Base-by-base conservation (phyloP, 2,797 vertebrate genomes). In the Tinamus major region DNA sequence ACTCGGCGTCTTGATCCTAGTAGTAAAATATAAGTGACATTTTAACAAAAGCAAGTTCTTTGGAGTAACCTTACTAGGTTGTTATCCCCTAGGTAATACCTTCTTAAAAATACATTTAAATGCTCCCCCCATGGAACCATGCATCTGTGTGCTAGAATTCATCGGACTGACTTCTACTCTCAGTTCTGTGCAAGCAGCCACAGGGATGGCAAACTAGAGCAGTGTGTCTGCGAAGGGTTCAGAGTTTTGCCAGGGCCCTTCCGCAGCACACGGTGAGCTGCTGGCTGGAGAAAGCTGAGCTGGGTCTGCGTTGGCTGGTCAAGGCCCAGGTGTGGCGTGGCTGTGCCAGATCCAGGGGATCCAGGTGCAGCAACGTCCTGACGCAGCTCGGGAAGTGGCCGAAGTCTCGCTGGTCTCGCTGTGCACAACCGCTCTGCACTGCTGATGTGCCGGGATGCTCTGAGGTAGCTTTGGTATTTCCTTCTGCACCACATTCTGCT, bases 11-110 rank as follows among this genome's bases (percentile, higher is more conserved):
- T 93, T 92, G 89, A 93, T 94, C 84, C 69, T 86, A 55, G 59
- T 75, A 92, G 88, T 63, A 91, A 96, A 96, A 86, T 89, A 19
- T 46, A 94, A 93, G 88, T 85, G 75, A 67, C 53, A 21, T 88
- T 96, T 96, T 94, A 91, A 85, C 69, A 78, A 89, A 94, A 70
- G 75, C 24, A 21, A 53, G 71, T 64, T 90, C 87, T 85, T 87
- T 23, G 2, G 85, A 80, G 68, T 90, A 78, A 89, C 75, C 87
- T 84, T 79, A 88, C 95, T 92, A 90, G 62, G 27, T 21, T 48
- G 80, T 91, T 76, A 93, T 91, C 44, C 55, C 26, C 56, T 61
- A 76, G 72, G 55, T 35, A 44, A 42, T 89, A n/a, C 29, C 9
- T 83, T 77, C 58, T 91, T 58, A 24, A 46, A 81, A 46, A 83